A percentile compares a stretch with the other conserved stretches of the same genome.
Evolutionary conservation across 2,797 vertebrate genomes (phyloP).

Genomic region (Tenualosa thibaudeaui): DNA sequence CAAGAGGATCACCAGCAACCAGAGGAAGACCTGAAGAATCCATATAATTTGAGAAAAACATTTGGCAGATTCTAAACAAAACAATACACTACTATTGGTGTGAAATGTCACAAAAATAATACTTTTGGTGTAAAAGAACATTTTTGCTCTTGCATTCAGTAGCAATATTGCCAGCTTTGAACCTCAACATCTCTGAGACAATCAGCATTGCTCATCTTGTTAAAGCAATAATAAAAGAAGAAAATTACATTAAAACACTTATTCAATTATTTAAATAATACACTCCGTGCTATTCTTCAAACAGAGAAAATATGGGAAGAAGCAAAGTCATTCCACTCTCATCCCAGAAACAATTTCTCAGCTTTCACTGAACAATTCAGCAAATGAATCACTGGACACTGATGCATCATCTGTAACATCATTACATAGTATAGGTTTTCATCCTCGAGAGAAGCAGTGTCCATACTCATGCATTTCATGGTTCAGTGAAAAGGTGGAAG

Average conservation of each 20-base stretch:
- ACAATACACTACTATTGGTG: not conserved
- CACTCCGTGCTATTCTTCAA: slow-evolving; percentile 14
- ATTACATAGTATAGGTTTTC: not conserved
- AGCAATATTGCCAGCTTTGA: slow-evolving; percentile 4
- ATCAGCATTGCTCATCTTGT: slow-evolving; percentile 15
- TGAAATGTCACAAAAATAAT: not conserved
- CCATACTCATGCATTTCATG: not conserved
- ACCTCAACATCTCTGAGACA: not conserved
- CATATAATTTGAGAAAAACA: not conserved
- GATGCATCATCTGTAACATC: not conserved
- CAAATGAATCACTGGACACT: slow-evolving; percentile 14
- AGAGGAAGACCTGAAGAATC: slow-evolving; percentile 17
- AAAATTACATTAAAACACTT: slow-evolving; percentile 13
- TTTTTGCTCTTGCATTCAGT: slow-evolving; percentile 6
- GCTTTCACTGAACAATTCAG: not conserved
- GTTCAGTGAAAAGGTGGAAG: not conserved
- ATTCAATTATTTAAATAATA: slow-evolving; percentile 11
- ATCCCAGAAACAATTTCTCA: not conserved
- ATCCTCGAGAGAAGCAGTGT: not conserved
- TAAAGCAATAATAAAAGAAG: not conserved
- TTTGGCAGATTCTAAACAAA: not conserved
- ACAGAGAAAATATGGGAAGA: not conserved
- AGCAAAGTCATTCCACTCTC: not conserved
- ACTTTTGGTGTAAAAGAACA: slow-evolving; percentile 9
- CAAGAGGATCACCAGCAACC: not conserved